Conservation (phyloP, 2,797 vertebrate genomes). For the Bucorvus abyssinicus region DNA sequence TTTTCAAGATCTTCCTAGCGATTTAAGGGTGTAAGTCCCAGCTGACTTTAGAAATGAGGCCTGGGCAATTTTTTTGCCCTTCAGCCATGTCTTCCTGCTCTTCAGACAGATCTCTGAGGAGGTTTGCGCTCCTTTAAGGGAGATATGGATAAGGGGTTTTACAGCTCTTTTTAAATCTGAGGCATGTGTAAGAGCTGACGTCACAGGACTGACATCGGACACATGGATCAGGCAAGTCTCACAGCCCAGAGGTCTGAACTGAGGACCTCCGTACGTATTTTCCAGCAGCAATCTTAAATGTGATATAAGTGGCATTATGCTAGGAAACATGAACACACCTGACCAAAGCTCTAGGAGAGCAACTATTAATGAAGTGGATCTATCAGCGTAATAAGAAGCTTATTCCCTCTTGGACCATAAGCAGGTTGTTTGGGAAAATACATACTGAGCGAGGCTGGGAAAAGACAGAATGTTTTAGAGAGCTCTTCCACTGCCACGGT, state of each 20-base stretch:
- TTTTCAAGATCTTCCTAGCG: background rate
- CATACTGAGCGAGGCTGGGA: background rate
- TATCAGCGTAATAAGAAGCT: background rate
- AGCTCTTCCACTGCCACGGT: background rate
- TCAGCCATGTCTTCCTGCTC: background rate
- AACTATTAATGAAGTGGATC: background rate
- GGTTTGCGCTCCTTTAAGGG: background rate
- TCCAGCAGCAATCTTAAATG: background rate
- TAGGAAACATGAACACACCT: background rate
- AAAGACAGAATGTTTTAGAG: background rate
- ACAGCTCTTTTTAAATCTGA: background rate
- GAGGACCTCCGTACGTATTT: background rate
- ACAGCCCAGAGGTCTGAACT: background rate
- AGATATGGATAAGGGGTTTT: background rate
- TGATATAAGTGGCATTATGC: background rate
- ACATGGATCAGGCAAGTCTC: background rate
- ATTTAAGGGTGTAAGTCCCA: background rate
- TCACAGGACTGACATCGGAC: background rate
- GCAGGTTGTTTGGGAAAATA: background rate
- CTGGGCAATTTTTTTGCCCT: background rate
- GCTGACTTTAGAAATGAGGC: background rate
- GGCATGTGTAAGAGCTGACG: background rate
- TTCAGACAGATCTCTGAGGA: background rate
- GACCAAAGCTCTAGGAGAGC: background rate
- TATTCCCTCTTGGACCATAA: background rate